Conservation (phyloP, 1,140 invertebrate genomes). For the Dysdera silvatica region DNA sequence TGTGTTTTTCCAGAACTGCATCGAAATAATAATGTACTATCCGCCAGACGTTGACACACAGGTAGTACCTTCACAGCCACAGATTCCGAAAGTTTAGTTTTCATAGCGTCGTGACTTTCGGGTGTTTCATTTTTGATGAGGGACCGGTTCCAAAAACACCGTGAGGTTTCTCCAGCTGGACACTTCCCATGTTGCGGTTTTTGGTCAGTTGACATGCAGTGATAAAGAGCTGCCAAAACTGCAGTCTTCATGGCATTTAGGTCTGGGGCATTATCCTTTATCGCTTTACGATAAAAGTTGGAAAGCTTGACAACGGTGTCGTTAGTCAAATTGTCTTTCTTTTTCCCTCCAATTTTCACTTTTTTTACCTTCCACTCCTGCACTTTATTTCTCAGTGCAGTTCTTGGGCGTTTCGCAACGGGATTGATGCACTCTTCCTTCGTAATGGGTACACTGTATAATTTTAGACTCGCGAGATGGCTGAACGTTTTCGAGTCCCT, state of each 20-base stretch:
- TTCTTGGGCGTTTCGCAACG: not conserved
- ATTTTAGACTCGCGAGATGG: not conserved
- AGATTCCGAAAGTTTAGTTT: not conserved
- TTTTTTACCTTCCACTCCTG: not conserved
- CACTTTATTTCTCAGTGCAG: not conserved
- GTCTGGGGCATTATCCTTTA: not conserved
- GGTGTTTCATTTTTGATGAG: not conserved
- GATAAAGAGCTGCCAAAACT: not conserved
- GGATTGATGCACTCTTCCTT: constrained; percentile 14
- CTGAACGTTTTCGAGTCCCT: not conserved
- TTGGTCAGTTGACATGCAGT: not conserved
- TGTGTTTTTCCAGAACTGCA: not conserved
- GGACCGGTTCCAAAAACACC: not conserved
- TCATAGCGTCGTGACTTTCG: not conserved
- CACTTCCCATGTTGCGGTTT: not conserved
- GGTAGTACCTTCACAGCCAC: not conserved
- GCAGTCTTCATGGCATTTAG: not conserved
- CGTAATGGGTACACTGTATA: not conserved
- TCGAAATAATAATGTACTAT: not conserved
- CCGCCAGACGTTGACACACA: not conserved
- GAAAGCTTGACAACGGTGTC: not conserved
- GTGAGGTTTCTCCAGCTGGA: not conserved
- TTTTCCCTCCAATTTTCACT: not conserved
- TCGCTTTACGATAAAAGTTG: constrained; percentile 2
- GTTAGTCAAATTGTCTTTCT: not conserved